Conservation (phyloP, 2,113 vertebrate species). For the Entomyzon cyanotis region DNA sequence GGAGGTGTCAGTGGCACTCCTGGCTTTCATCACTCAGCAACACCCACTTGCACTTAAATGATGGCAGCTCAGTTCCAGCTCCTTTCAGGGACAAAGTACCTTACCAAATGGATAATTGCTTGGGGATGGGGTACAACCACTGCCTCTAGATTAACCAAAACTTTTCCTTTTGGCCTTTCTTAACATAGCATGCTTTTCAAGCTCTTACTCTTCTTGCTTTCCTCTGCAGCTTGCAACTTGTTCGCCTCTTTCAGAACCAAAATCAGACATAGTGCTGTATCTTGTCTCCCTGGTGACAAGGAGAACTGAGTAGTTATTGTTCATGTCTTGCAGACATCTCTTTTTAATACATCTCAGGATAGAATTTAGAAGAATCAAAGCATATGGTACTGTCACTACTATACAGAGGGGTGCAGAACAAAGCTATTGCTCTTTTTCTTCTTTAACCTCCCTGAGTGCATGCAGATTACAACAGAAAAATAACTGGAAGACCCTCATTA, state of each 20-base stretch:
- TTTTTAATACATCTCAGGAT: neutral
- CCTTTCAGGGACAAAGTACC: neutral
- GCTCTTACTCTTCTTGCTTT: neutral
- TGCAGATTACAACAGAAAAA: neutral
- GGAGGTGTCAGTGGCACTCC: neutral
- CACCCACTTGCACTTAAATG: accelerated
- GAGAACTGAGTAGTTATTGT: neutral
- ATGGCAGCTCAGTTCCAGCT: neutral
- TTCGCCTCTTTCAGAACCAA: neutral
- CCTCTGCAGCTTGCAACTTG: neutral
- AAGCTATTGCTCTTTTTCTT: neutral
- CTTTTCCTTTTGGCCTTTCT: neutral
- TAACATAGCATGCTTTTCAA: neutral
- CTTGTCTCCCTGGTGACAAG: neutral
- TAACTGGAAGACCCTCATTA: neutral
- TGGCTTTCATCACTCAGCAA: neutral
- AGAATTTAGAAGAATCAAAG: neutral
- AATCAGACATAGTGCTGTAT: neutral
- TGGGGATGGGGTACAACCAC: neutral
- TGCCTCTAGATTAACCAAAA: neutral
- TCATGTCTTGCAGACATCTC: neutral
- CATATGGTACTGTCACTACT: neutral
- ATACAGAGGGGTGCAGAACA: neutral
- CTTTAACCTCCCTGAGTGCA: neutral
- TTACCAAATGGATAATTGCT: neutral